Conservation (phyloP, 2,797 vertebrate genomes). For the Anguilla pacifica region DNA sequence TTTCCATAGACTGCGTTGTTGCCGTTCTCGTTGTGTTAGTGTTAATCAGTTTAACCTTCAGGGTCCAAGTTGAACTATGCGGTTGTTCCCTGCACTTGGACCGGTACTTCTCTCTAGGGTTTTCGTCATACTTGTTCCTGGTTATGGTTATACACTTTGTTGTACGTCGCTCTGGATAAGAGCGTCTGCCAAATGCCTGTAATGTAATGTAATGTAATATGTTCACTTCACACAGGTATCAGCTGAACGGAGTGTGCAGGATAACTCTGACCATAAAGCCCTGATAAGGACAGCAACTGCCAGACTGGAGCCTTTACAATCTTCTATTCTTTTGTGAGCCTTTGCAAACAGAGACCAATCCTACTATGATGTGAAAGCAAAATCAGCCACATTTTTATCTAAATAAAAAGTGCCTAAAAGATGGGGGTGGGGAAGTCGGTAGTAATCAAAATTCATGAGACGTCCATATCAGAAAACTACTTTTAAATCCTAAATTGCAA, state of each 20-base stretch:
- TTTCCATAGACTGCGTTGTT: too few relatives aligned
- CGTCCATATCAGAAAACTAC: background rate
- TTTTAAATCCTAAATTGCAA: too few relatives aligned
- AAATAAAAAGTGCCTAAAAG: background rate
- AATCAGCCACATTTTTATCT: background rate
- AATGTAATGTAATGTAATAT: slow-evolving; percentile 3
- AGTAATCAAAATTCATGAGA: background rate
- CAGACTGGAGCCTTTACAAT: background rate
- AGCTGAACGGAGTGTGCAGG: slow-evolving; percentile 18
- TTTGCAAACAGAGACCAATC: background rate
- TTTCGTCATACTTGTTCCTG: too few relatives aligned
- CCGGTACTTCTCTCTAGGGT: too few relatives aligned
- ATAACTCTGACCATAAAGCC: slow-evolving; percentile 32
- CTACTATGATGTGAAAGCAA: slow-evolving; percentile 11
- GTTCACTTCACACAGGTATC: slow-evolving; percentile 49
- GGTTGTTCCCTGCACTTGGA: too few relatives aligned
- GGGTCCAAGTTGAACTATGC: too few relatives aligned
- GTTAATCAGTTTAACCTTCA: too few relatives aligned
- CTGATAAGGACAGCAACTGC: slow-evolving; percentile 36
- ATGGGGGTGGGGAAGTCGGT: background rate
- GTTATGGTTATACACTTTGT: too few relatives aligned
- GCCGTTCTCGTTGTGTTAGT: too few relatives aligned
- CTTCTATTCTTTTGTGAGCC: background rate
- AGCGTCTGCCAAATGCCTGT: too few relatives aligned
- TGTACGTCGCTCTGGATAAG: too few relatives aligned